A percentile compares a stretch with the other conserved stretches of the same genome.
Evolutionary conservation across 2,113 vertebrate genomes (phyloP).

Genomic region (Progne subis): DNA sequence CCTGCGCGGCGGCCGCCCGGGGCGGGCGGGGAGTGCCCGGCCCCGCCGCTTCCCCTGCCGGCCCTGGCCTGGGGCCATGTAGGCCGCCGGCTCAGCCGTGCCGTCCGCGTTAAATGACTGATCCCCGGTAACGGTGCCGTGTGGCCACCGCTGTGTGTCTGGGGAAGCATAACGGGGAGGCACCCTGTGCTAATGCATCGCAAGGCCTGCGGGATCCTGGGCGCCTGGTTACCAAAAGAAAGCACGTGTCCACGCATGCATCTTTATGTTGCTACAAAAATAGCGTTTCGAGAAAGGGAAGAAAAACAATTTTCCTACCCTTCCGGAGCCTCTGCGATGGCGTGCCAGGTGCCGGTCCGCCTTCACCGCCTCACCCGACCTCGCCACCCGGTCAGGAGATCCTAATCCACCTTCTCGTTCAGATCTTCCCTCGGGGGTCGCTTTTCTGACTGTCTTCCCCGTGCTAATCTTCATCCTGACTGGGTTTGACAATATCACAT

Average conservation of each 20-base stretch:
- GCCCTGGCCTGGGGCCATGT: fast-evolving
- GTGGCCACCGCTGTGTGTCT: fast-evolving
- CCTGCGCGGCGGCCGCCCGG: too few species aligned
- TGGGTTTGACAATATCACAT: neutral
- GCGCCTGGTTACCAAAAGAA: neutral
- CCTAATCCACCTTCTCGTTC: neutral
- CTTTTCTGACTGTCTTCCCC: neutral
- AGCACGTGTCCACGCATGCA: neutral
- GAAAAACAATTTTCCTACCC: neutral
- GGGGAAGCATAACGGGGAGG: fast-evolving
- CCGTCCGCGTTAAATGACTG: fast-evolving
- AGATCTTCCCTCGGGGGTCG: fast-evolving
- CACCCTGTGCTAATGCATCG: fast-evolving
- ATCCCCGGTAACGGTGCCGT: fast-evolving
- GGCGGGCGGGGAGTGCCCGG: fast-evolving
- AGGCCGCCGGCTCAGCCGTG: fast-evolving
- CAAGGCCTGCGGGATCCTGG: neutral
- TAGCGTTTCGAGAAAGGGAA: fast-evolving
- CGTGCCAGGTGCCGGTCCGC: neutral
- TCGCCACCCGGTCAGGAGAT: fast-evolving
- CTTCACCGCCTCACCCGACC: neutral
- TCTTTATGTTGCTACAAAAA: neutral
- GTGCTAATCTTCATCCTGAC: neutral
- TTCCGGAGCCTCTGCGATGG: neutral
- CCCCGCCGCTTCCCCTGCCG: fast-evolving